phyloP scores from a whole-genome alignment of 2,888 invertebrate species.

The Megalurothrips usitatus region DNA sequence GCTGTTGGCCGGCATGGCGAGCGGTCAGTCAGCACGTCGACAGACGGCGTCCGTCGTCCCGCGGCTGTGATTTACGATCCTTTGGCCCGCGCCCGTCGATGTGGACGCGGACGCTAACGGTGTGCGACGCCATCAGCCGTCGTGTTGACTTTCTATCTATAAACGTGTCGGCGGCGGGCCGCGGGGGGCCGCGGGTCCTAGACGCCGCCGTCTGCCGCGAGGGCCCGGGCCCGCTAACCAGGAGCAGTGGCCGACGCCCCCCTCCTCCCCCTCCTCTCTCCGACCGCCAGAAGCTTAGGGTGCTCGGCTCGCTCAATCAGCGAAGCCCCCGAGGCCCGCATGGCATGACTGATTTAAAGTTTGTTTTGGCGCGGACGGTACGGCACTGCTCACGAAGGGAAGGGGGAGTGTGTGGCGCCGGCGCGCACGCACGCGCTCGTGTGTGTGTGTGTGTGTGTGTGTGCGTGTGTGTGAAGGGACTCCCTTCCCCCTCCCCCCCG shows the following conservation, averaged over 20 bases:
- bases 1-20: too few species aligned
- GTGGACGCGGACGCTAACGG: not conserved
- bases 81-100: not conserved
- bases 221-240: not conserved
- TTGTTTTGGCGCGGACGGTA: conserved; percentile 10
- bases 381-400: not conserved
- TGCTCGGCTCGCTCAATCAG: too few species aligned
- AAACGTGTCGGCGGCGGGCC: not conserved
- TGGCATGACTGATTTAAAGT: conserved; percentile 10
- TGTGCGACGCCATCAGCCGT: not conserved
- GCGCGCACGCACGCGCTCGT: not conserved
- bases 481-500: too few species aligned
- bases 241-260: not conserved
- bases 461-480: not conserved
- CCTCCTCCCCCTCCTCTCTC: not conserved
- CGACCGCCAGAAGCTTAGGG: too few species aligned
- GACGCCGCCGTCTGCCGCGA: not conserved
- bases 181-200: not conserved
- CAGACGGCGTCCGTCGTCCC: not conserved
- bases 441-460: not conserved
- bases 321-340: too few species aligned
- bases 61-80: not conserved
- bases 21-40: too few species aligned
- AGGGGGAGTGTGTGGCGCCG: not conserved
- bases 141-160: not conserved